phyloP scores from a whole-genome alignment of 2,113 vertebrate species.

The Puffinus mauretanicus region DNA sequence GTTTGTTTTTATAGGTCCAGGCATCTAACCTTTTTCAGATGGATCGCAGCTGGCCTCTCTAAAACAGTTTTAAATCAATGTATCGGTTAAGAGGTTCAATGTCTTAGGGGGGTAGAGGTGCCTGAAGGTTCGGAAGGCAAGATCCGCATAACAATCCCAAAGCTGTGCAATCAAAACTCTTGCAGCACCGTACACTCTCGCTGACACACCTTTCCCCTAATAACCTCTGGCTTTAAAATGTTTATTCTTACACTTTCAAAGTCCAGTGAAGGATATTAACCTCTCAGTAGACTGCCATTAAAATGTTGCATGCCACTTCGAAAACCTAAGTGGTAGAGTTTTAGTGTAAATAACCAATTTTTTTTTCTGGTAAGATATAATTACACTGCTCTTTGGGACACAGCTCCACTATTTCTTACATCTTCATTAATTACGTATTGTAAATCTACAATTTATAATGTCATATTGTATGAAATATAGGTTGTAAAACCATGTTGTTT shows the following conservation, averaged over 20 bases:
- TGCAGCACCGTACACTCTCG: background rate
- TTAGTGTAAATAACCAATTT: background rate
- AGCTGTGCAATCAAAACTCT: conserved; percentile 22
- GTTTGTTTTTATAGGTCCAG: conserved; percentile 33
- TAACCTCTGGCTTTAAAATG: conserved; percentile 20
- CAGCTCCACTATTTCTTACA: background rate
- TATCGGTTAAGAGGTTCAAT: conserved; percentile 39
- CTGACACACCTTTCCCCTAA: conserved; percentile 38
- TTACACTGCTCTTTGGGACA: background rate
- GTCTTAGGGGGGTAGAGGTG: background rate
- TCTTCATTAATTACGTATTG: background rate
- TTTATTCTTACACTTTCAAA: conserved; percentile 44
- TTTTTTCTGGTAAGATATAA: background rate
- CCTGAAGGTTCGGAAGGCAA: conserved; percentile 32
- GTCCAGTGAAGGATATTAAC: background rate
- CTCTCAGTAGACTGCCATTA: conserved; percentile 10
- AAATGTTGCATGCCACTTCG: background rate
- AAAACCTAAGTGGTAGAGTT: background rate
- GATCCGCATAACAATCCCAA: conserved; percentile 13
- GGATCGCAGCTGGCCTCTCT: conserved; percentile 5
- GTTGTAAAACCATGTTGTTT: background rate
- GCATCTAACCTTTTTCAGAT: conserved; percentile 25
- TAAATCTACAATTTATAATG: background rate
- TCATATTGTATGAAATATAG: background rate
- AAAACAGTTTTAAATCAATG: conserved; percentile 45